A percentile compares a stretch with the other conserved stretches of the same genome.
Conservation (phyloP, 2,113 vertebrate genomes). For the Pogona vitticeps region DNA sequence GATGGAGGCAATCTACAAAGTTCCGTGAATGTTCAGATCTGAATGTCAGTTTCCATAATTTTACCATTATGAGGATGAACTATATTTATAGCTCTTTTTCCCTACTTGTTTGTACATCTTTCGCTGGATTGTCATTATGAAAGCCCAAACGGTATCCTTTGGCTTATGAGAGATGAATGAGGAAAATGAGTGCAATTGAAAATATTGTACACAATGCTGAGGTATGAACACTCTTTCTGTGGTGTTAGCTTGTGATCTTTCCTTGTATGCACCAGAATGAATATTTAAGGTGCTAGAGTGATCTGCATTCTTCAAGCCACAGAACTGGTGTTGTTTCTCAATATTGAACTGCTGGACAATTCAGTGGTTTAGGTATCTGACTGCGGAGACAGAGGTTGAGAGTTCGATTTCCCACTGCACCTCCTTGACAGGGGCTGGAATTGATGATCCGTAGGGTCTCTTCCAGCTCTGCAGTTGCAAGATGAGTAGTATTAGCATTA, state of each 20-base stretch:
- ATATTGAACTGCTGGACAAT: too few relatives aligned
- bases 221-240: background rate
- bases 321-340: background rate
- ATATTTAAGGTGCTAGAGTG: background rate
- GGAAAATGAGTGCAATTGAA: background rate
- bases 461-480: too few relatives aligned
- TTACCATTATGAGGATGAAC: background rate
- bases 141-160: background rate
- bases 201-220: background rate
- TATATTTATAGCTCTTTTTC: background rate
- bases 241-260: background rate
- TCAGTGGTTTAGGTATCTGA: too few relatives aligned
- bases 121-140: background rate
- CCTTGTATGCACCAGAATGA: background rate
- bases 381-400: too few relatives aligned
- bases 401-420: too few relatives aligned
- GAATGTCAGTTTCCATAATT: background rate
- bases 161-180: background rate
- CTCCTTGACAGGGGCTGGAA: too few relatives aligned
- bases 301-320: background rate
- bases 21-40: background rate
- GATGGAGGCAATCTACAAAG: background rate
- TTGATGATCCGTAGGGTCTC: too few relatives aligned
- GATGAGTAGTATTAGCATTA: too few relatives aligned
- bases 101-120: background rate